Evolutionary conservation across 2,888 invertebrate species (phyloP).

Genomic region (Caenorhabditis wallacei): DNA sequence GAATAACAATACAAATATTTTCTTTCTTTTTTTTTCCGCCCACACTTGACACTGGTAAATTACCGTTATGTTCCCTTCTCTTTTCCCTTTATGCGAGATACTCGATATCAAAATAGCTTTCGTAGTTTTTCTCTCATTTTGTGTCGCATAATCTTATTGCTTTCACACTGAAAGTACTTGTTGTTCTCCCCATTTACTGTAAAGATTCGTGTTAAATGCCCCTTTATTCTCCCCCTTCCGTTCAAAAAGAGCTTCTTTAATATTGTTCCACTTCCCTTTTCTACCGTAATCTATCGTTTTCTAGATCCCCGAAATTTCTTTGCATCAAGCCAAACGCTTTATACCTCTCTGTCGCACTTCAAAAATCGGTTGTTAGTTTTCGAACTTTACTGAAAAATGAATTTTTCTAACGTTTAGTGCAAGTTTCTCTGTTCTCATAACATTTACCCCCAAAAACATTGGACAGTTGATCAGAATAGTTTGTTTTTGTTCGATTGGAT

Average conservation of each 20-base stretch:
- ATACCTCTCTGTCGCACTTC: constrained; percentile 14
- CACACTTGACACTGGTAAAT: constrained; percentile 31
- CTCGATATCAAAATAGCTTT: constrained; percentile 21
- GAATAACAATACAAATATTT: constrained; percentile 5
- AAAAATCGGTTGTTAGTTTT: constrained; percentile 18
- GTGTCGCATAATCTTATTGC: constrained; percentile 10
- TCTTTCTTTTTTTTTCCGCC: constrained; percentile 9
- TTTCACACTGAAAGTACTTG: constrained; percentile 26
- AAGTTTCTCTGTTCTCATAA: not conserved
- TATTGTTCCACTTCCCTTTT: constrained; percentile 3
- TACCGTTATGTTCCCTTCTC: constrained; percentile 16
- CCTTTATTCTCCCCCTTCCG: not conserved
- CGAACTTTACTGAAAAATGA: not conserved
- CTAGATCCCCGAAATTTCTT: not conserved
- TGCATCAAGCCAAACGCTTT: constrained; percentile 37
- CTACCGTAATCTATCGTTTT: constrained; percentile 2
- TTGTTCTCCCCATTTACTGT: constrained; percentile 4
- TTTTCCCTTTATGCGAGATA: constrained; percentile 50
- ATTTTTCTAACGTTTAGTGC: not conserved
- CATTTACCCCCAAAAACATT: not conserved
- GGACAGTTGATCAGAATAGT: constrained; percentile 6
- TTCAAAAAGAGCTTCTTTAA: constrained; percentile 37
- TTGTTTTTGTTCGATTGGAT: constrained; percentile 41
- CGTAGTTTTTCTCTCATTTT: not conserved
- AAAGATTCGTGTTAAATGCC: constrained; percentile 51